Evolutionary conservation across 2,113 vertebrate species (phyloP).

Genomic region (Cheirogaleus medius): DNA sequence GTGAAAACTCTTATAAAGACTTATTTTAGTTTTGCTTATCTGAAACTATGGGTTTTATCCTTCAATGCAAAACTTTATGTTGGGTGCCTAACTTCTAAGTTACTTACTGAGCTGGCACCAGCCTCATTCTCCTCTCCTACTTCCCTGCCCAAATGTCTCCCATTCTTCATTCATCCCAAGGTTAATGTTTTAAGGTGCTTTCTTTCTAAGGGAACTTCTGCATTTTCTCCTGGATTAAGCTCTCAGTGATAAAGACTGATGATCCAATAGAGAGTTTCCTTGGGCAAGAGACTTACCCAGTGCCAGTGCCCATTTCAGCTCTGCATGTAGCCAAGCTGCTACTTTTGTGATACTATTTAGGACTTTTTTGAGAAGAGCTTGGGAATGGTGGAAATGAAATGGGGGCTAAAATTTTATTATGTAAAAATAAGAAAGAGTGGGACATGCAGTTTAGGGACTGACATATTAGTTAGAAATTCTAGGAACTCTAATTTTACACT

Average conservation of each 20-base stretch:
- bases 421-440: background rate
- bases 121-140: background rate
- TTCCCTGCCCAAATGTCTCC: background rate
- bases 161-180: background rate
- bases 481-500: background rate
- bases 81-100: background rate
- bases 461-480: slow-evolving; percentile 32
- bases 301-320: background rate
- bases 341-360: background rate
- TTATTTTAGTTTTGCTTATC: background rate
- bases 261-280: background rate
- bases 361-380: background rate
- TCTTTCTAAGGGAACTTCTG: background rate
- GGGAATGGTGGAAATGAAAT: background rate
- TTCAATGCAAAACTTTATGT: background rate
- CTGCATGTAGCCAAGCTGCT: background rate
- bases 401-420: background rate
- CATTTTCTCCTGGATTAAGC: background rate
- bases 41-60: background rate
- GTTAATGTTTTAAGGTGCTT: background rate
- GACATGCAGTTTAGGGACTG: background rate
- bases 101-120: background rate
- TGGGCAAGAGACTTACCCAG: background rate
- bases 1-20: background rate
- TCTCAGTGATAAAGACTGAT: background rate